Conservation (phyloP, 2,888 invertebrate genomes). For the Temnothorax unifasciatus region DNA sequence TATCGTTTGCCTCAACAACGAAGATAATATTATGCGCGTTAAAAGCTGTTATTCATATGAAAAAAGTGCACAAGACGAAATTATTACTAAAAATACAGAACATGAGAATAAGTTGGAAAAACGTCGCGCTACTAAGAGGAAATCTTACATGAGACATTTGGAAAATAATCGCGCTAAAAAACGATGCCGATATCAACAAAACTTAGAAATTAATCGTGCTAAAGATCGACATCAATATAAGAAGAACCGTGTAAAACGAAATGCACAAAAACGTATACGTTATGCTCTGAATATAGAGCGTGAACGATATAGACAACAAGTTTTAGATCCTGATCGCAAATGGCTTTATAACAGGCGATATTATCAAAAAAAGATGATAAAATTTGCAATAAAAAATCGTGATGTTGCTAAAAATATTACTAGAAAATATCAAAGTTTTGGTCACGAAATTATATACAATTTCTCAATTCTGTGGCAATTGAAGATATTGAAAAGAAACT, state of each 20-base stretch:
- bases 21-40: no score
- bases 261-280: neutral
- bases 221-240: neutral
- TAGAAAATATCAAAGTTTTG: neutral
- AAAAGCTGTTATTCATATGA: no score
- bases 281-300: neutral
- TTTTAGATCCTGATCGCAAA: neutral
- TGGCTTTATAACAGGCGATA: neutral
- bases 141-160: no score
- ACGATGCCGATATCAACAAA: neutral
- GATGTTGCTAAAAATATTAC: neutral
- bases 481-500: neutral
- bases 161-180: neutral
- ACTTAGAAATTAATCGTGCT: neutral
- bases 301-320: neutral
- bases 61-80: no score
- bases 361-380: neutral
- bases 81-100: no score
- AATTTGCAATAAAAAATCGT: neutral
- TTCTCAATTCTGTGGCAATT: neutral
- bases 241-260: neutral
- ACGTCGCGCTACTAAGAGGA: no score
- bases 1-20: no score
- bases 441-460: neutral
- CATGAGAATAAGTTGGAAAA: no score